Evolutionary conservation across 2,888 invertebrate genomes (phyloP).

Genomic region (Panorpa germanica): DNA sequence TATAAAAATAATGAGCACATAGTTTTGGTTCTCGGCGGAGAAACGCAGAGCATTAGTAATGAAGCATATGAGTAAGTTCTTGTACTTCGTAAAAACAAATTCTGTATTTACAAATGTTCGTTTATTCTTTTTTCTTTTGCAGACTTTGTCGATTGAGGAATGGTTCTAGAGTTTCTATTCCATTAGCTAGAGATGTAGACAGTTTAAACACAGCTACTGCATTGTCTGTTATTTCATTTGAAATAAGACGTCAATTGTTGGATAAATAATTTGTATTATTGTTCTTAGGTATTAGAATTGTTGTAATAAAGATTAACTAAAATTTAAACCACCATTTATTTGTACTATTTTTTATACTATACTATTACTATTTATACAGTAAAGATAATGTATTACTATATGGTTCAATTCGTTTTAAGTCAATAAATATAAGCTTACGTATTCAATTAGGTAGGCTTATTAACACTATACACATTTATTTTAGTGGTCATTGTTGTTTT

Average conservation of each 20-base stretch:
- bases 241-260: slow-evolving; percentile 59
- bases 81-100: slow-evolving; percentile 2
- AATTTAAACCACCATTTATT: no score
- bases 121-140: slow-evolving; percentile 13
- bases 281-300: no score
- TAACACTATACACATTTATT: no score
- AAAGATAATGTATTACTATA: no score
- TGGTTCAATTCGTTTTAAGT: no score
- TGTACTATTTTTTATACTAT: no score
- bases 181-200: slow-evolving; percentile 54
- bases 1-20: slow-evolving; percentile 21
- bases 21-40: slow-evolving; percentile 68
- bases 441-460: no score
- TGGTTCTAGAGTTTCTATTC: slow-evolving; percentile 56
- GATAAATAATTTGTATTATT: no score
- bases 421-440: no score
- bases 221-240: slow-evolving; percentile 65
- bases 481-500: no score
- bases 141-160: slow-evolving; percentile 34
- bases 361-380: no score
- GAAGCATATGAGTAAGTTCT: slow-evolving; percentile 36
- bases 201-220: slow-evolving; percentile 77
- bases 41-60: slow-evolving; percentile 70
- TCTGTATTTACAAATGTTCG: slow-evolving; percentile 5
- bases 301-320: no score